Conservation (phyloP, 2,797 vertebrate genomes). For the Bovichtus diacanthus region DNA sequence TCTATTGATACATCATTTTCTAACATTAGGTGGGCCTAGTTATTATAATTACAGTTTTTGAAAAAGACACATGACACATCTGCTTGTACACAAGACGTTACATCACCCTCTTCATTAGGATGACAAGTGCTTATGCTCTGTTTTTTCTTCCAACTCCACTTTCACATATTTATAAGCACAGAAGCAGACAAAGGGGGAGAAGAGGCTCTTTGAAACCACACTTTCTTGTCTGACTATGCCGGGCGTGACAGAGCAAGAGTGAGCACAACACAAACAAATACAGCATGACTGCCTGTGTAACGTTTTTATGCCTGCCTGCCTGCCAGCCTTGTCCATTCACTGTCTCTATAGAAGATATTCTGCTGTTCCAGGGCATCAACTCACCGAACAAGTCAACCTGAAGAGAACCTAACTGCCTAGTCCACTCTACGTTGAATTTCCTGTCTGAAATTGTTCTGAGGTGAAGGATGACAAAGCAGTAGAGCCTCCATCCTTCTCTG, state of each 20-base stretch:
- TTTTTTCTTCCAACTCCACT: slow-evolving; percentile 50
- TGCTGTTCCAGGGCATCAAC: slow-evolving; percentile 21
- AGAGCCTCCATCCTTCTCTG: slow-evolving; percentile 24
- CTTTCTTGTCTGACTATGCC: slow-evolving; percentile 37
- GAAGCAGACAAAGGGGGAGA: slow-evolving; percentile 50
- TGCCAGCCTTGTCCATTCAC: slow-evolving; percentile 20
- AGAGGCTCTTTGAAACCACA: slow-evolving; percentile 49
- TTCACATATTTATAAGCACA: slow-evolving; percentile 53
- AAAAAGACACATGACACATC: slow-evolving; percentile 16
- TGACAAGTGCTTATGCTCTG: slow-evolving; percentile 26
- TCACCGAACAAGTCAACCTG: slow-evolving; percentile 34
- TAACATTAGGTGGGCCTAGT: background rate
- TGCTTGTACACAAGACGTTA: slow-evolving; percentile 34
- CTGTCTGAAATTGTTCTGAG: slow-evolving; percentile 17
- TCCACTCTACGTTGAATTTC: background rate
- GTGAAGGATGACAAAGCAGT: slow-evolving; percentile 24
- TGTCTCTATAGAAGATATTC: slow-evolving; percentile 6
- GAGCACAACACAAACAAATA: slow-evolving; percentile 54
- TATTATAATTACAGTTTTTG: slow-evolving; percentile 25
- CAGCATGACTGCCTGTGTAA: slow-evolving; percentile 45
- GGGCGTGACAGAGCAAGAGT: slow-evolving; percentile 53
- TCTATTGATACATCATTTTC: background rate
- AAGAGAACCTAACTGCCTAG: slow-evolving; percentile 19
- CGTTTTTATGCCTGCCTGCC: slow-evolving; percentile 30
- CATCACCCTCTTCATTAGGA: slow-evolving; percentile 42